Base-by-base conservation (phyloP, 2,888 invertebrate species). In the Meganola albula region DNA sequence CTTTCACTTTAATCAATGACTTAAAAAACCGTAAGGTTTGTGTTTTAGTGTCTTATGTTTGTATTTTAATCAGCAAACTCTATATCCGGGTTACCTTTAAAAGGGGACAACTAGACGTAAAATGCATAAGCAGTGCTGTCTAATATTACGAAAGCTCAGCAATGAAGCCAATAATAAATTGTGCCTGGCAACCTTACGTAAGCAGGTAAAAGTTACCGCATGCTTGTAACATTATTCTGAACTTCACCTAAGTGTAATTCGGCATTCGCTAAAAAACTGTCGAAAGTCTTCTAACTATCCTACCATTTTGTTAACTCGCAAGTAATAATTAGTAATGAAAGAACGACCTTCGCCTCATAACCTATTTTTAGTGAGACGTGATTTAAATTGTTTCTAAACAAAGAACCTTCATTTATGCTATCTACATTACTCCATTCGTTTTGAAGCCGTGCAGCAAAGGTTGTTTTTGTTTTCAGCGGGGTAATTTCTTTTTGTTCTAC, bases 131-230 rank as follows among this genome's bases (percentile, higher is more conserved):
- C 63, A 62, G 57, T 59, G 49, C 62, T 73, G 68, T 67, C 72
- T 71, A 52, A 73, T 54, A 74, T 84, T 83, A 76, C 83, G 84
- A 84, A 83, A 84, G 78, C 75, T 79, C 58, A n/a, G 70, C 66
- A 67, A 66, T 74, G 70, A 56, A 70, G 72, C 63, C 74, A 66
- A 78, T 79, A 79, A 74, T 80, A 83, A 84, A 82, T 78, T 75
- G 77, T 78, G 64, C 69, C 71, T 74, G 78, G 71, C 69, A 56
- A 49, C 41, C 53, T 84, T 84, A 77, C 75, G 74, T 74, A 82
- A 83, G 48, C 65, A 67, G 74, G 83, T 84, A 84, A 84, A 84
- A 83, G 83, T 84, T 69, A 74, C 74, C 74, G 65, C 63, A 74
- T 65, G 71, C 71, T 71, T 49, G 63, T 59, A 52, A 63, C 64